Conservation (phyloP, 2,113 vertebrate species). For the Stigmatopora nigra region DNA sequence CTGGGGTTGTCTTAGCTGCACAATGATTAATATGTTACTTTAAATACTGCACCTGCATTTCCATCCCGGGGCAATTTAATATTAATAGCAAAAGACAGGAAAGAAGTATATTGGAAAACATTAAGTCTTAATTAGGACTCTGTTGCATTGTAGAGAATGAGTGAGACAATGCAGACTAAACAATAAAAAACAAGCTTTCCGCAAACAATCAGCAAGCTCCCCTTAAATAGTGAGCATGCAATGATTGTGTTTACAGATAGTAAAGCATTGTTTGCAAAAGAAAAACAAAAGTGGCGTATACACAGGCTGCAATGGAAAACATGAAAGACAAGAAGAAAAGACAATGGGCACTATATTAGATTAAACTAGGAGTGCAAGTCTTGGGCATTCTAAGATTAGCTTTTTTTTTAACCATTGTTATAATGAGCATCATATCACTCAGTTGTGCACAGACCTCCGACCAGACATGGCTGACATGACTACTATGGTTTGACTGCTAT, state of each 20-base stretch:
- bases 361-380: constrained; percentile 2
- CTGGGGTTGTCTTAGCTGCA: neutral
- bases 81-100: constrained; percentile 11
- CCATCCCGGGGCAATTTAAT: constrained; percentile 4
- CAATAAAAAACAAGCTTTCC: constrained; percentile 19
- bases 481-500: neutral
- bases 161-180: constrained; percentile 45
- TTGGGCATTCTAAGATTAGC: neutral
- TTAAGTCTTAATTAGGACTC: constrained; percentile 30
- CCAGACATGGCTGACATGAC: neutral
- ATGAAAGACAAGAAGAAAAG: constrained; percentile 17
- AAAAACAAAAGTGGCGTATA: constrained; percentile 46
- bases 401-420: neutral
- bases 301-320: constrained; percentile 42
- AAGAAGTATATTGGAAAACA: constrained; percentile 31
- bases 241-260: constrained; percentile 54
- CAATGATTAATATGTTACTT: constrained; percentile 9
- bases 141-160: constrained; percentile 30
- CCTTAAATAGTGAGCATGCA: constrained; percentile 43
- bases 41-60: constrained; percentile 10
- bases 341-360: constrained; percentile 21
- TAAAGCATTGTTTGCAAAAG: constrained; percentile 46
- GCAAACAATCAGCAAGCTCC: constrained; percentile 37
- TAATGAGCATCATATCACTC: neutral
- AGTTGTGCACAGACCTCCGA: neutral